A percentile compares a stretch with the other conserved stretches of the same genome.
These are phyloP conservation scores for Phalangium opilio DNA, from an alignment of 2,888 invertebrate genomes.

Conservation along the genomic window DNA sequence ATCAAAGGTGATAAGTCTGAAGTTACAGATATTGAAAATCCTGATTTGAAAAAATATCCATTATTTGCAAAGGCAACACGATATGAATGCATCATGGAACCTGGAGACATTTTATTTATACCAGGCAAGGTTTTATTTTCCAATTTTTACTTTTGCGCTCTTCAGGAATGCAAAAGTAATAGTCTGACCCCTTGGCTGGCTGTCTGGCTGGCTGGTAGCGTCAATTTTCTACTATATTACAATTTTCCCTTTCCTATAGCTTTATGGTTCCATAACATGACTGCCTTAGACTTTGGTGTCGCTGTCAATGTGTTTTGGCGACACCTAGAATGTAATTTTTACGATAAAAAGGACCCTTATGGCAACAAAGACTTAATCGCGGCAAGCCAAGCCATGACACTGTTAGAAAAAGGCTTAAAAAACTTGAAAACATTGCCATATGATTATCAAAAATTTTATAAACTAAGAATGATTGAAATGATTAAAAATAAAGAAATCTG, in stretches of 20 bases:
- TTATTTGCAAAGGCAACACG: slow-evolving; percentile 31
- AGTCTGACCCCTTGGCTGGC: neutral
- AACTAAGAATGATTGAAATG: slow-evolving; percentile 5
- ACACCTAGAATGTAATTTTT: slow-evolving; percentile 32
- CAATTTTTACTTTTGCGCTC: neutral
- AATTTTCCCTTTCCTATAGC: too few relatives aligned
- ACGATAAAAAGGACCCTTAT: slow-evolving; percentile 39
- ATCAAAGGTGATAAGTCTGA: slow-evolving; percentile 40
- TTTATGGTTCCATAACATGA: slow-evolving; percentile 42
- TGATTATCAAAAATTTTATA: slow-evolving; percentile 37
- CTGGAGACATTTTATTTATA: slow-evolving; percentile 39
- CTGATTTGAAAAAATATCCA: slow-evolving; percentile 34
- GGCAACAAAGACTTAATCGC: slow-evolving; percentile 40
- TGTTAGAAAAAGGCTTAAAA: slow-evolving; percentile 34
- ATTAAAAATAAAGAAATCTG: too few relatives aligned
- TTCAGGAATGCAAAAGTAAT: neutral
- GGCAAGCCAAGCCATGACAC: slow-evolving; percentile 33
- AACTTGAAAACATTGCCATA: slow-evolving; percentile 33
- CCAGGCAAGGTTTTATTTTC: slow-evolving; percentile 31
- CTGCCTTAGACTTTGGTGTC: slow-evolving; percentile 35
- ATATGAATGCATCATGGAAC: slow-evolving; percentile 32
- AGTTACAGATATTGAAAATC: slow-evolving; percentile 37
- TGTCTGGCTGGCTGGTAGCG: neutral
- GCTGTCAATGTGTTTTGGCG: slow-evolving; percentile 42
- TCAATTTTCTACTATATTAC: too few relatives aligned